Conservation (phyloP, 1,140 invertebrate genomes). For the Halyomorpha halys region DNA sequence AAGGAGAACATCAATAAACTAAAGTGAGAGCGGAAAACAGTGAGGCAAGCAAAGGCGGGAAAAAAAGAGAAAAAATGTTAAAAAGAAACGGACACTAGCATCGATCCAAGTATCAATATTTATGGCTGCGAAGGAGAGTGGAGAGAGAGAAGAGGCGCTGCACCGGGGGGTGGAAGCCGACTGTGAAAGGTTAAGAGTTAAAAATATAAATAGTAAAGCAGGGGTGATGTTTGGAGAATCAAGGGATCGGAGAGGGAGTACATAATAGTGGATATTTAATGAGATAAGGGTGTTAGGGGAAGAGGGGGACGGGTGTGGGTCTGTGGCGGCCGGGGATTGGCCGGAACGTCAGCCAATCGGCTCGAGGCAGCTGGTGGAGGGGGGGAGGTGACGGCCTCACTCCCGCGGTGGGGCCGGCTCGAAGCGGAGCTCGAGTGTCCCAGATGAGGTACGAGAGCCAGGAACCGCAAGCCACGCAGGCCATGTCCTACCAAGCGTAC, state of each 20-base stretch:
- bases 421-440: conserved; percentile 6
- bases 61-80: no score
- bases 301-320: conserved; percentile 5
- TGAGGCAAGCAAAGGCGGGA: no score
- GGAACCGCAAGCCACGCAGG: conserved; percentile 11
- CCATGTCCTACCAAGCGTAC: conserved; percentile 30
- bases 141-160: not conserved
- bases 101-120: conserved; percentile 16
- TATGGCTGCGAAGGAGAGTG: conserved; percentile 2
- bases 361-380: conserved; percentile 2
- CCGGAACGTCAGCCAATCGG: not conserved
- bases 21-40: no score
- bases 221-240: conserved; percentile 16
- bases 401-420: conserved; percentile 14
- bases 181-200: conserved; percentile 17
- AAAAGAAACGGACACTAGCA: not conserved
- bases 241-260: conserved; percentile 14
- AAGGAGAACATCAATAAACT: no score
- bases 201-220: conserved; percentile 15
- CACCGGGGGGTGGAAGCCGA: conserved; percentile 9
- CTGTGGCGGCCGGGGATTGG: conserved; percentile 1
- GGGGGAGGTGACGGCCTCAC: conserved; percentile 7
- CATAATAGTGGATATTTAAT: conserved; percentile 19
- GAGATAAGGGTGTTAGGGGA: conserved; percentile 14
- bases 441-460: conserved; percentile 20